phyloP scores from a whole-genome alignment of 2,113 vertebrate genomes.

The Pomatorhinus ruficollis region DNA sequence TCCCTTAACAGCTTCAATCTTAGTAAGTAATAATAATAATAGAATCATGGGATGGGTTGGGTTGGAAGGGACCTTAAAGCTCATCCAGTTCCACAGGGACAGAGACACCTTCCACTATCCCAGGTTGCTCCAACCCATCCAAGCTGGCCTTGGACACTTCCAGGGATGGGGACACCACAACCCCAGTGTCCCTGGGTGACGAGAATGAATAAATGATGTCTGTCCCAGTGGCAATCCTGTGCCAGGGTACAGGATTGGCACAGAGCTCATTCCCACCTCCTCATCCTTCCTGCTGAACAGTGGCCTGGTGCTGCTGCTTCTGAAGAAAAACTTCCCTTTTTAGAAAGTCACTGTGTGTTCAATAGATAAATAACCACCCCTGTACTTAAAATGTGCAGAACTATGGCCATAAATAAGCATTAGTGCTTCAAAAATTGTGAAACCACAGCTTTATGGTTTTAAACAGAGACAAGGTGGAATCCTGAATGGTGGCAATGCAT shows the following conservation, averaged over 20 bases:
- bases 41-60: too few species aligned
- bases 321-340: fast-evolving
- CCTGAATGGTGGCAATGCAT: constrained; percentile 1
- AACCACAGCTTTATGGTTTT: constrained; percentile 40
- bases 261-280: neutral
- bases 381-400: neutral
- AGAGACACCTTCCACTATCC: neutral
- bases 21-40: neutral
- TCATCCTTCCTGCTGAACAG: neutral
- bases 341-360: neutral
- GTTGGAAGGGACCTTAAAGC: neutral
- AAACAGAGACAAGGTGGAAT: constrained; percentile 44
- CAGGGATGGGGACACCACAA: neutral
- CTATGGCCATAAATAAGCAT: neutral
- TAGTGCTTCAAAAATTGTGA: constrained; percentile 21
- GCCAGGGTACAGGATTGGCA: fast-evolving
- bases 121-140: neutral
- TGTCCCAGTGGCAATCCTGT: fast-evolving
- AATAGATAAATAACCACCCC: neutral
- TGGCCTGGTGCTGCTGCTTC: neutral
- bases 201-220: neutral
- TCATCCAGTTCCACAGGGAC: neutral
- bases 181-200: neutral
- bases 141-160: neutral
- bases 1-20: neutral